These are phyloP conservation scores for Microplitis manilae DNA, from an alignment of 2,888 invertebrate genomes.

Conservation along the genomic window DNA sequence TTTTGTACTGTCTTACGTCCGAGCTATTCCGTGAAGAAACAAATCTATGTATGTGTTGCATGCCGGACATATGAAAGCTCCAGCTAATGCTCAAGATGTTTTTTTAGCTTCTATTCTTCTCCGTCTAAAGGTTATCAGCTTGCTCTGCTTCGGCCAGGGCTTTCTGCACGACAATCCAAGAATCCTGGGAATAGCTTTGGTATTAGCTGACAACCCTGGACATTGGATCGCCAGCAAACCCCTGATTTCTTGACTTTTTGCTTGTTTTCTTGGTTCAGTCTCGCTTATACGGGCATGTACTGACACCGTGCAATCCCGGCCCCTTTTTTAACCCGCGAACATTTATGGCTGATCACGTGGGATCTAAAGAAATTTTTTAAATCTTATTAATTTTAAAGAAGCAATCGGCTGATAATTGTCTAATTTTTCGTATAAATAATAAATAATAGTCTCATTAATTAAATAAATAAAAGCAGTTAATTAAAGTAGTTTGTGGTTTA, in stretches of 20 bases:
- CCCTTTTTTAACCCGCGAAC: slow-evolving; percentile 57
- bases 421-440: too few relatives aligned
- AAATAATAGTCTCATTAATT: slow-evolving; percentile 50
- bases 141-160: too few relatives aligned
- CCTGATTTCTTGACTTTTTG: slow-evolving; percentile 29
- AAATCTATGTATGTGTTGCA: slow-evolving; percentile 2
- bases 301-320: slow-evolving; percentile 47
- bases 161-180: slow-evolving; percentile 51
- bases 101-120: slow-evolving; percentile 28
- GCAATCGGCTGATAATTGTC: too few relatives aligned
- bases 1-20: slow-evolving; percentile 18
- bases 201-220: slow-evolving; percentile 71
- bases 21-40: not conserved
- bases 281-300: slow-evolving; percentile 23
- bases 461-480: not conserved
- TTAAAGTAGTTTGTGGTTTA: not conserved
- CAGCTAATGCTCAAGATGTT: slow-evolving; percentile 23
- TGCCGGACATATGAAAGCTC: slow-evolving; percentile 21
- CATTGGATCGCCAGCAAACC: slow-evolving; percentile 61
- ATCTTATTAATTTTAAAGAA: too few relatives aligned
- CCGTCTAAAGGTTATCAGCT: too few relatives aligned
- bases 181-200: slow-evolving; percentile 62
- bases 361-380: slow-evolving; percentile 70
- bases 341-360: slow-evolving; percentile 64
- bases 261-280: slow-evolving; percentile 34